Conservation (phyloP, 2,113 vertebrate species). For the Pomatorhinus ruficollis region DNA sequence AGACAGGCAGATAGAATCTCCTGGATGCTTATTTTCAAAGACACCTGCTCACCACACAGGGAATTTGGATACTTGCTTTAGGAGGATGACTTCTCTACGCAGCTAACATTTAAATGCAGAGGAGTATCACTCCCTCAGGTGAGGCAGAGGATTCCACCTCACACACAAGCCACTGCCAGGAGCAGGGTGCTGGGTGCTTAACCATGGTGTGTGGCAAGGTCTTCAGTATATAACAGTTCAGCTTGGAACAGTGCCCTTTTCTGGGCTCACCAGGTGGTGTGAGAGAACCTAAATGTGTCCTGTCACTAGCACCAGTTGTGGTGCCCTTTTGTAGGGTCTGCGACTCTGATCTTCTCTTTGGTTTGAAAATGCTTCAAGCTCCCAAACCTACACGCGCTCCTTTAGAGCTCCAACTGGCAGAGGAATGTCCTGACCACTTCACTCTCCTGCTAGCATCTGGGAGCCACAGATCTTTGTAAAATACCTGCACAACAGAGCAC, state of each 20-base stretch:
- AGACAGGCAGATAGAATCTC: not conserved
- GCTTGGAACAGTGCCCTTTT: not conserved
- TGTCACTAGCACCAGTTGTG: not conserved
- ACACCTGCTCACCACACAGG: not conserved
- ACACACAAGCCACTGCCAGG: not conserved
- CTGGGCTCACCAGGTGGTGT: not conserved
- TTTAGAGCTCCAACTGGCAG: not conserved
- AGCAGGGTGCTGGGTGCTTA: not conserved
- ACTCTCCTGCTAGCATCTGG: not conserved
- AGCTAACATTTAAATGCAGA: slow-evolving; percentile 5
- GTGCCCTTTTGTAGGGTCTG: not conserved
- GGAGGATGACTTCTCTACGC: not conserved
- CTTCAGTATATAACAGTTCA: not conserved
- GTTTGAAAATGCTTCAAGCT: not conserved
- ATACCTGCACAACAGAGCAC: not conserved
- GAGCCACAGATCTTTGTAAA: not conserved
- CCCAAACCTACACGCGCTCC: not conserved
- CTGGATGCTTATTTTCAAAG: not conserved
- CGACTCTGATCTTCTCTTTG: not conserved
- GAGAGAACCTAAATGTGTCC: not conserved
- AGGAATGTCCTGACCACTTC: not conserved
- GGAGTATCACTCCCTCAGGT: not conserved
- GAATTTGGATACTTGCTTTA: not conserved
- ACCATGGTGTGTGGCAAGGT: not conserved
- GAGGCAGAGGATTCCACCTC: not conserved